Evolutionary conservation across 2,113 vertebrate genomes (phyloP), one percentile per base, ranked within the genome.

Genomic region (Perca schrenkii): DNA sequence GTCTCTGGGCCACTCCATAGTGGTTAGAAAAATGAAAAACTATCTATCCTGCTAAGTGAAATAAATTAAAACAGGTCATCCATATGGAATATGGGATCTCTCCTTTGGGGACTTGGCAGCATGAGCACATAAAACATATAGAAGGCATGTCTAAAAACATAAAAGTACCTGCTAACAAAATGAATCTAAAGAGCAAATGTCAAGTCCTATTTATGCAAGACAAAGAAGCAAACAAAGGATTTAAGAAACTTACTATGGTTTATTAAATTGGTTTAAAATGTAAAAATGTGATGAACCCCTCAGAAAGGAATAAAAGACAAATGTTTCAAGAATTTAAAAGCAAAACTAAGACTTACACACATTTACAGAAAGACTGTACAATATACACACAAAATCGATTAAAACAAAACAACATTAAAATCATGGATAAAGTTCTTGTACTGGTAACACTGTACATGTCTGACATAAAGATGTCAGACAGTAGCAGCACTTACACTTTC

Each of bases 231-330:
- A 52, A 34, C 15, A 71, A 25, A 75, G 14, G 0, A 2, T 40
- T 67, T 17, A 58, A 2, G 58, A 46, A 21, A 61, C 57, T 68
- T 57, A 79, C 47, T 77, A 63, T 11, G 11, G 77, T 93, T 93
- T 91, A 93, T 92, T 93, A 74, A 82, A 87, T 71, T 80, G 28
- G 34, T 70, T 77, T 79, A 82, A 90, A 91, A 90, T 72, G 7
- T 72, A 61, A 50, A 80, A 82, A 76, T 68, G 31, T 43, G n/a
- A 74, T 22, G 6, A 84, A 49, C 10, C 21, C 34, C 71, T 69
- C 43, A n/a, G n/a, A n/a, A n/a, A 80, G 17, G 52, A 79, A 85
- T 76, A 88, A 87, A 88, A 79, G 31, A 70, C 28, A 79, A 66
- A 91, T 47, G 49, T 87, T 46, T 49, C 25, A 68, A 10, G 17